Conservation (phyloP, 2,113 vertebrate genomes). For the Aegotheles bennettii region DNA sequence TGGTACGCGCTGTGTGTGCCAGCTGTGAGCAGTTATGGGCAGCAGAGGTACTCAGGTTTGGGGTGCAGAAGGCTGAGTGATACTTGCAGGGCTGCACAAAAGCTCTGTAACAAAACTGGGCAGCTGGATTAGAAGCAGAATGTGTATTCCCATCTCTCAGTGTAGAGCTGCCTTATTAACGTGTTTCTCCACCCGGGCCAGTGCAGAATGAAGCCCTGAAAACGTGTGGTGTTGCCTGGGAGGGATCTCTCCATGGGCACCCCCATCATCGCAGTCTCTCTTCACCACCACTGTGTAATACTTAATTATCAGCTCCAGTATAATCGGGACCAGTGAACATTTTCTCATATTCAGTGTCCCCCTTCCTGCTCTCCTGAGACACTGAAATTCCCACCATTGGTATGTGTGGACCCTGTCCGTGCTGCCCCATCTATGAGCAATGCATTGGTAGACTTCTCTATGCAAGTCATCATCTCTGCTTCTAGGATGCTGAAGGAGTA, state of each 20-base stretch:
- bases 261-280: background rate
- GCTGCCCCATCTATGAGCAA: background rate
- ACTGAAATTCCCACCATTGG: accelerated
- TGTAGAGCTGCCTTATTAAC: background rate
- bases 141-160: background rate
- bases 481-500: background rate
- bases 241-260: background rate
- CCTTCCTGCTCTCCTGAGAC: background rate
- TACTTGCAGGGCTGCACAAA: accelerated
- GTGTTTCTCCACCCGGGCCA: background rate
- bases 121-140: background rate
- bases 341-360: background rate
- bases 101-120: accelerated
- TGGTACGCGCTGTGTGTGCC: accelerated
- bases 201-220: background rate
- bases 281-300: background rate
- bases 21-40: background rate
- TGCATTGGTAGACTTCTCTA: background rate
- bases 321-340: background rate
- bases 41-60: accelerated
- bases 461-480: background rate
- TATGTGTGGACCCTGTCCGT: background rate
- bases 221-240: background rate
- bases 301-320: background rate
- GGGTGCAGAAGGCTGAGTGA: background rate